Percentiles rank a stretch among this genome's conserved stretches.
Conservation (phyloP, 2,113 vertebrate genomes). For the Numenius arquata region DNA sequence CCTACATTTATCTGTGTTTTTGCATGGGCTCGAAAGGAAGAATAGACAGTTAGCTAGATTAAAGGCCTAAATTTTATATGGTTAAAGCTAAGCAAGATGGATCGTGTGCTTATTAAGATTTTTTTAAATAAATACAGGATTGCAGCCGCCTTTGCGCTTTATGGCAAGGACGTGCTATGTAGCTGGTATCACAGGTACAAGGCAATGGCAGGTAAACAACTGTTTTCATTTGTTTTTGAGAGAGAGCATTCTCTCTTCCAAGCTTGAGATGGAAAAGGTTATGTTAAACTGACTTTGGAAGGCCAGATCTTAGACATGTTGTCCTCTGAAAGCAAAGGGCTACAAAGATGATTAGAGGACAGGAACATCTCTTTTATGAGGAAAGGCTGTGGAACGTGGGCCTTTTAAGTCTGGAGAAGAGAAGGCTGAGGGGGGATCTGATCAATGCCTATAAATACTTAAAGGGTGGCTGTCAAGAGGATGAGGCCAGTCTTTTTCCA, state of each 20-base stretch:
- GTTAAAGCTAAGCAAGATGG: background rate
- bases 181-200: background rate
- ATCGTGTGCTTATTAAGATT: background rate
- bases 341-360: too few species aligned
- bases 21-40: background rate
- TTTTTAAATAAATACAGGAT: too few species aligned
- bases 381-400: too few species aligned
- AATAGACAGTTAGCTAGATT: background rate
- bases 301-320: background rate
- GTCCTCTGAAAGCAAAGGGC: background rate
- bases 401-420: too few species aligned
- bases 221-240: background rate
- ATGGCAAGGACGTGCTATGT: background rate
- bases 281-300: background rate
- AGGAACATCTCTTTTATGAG: too few species aligned
- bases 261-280: background rate
- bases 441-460: too few species aligned
- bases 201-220: background rate
- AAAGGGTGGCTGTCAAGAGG: too few species aligned
- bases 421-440: too few species aligned
- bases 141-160: background rate
- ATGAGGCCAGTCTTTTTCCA: too few species aligned
- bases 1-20: background rate
- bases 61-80: background rate
- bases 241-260: background rate